Conservation (phyloP, 2,888 invertebrate genomes). For the Metopia argyrocephala region DNA sequence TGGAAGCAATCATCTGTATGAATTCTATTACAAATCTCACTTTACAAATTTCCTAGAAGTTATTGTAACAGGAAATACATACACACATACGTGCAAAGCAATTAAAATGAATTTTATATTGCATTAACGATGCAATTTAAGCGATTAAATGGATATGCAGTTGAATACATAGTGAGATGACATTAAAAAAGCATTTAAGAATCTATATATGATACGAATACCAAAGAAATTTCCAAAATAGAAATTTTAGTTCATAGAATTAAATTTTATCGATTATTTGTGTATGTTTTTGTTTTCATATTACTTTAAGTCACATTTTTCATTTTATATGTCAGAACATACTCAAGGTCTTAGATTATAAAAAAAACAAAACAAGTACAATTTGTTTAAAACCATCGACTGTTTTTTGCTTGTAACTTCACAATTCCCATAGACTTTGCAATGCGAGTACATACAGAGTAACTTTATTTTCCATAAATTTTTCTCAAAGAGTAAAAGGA, state of each 20-base stretch:
- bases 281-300: too few relatives aligned
- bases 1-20: too few relatives aligned
- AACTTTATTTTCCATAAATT: constrained; percentile 26
- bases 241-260: too few relatives aligned
- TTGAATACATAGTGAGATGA: too few relatives aligned
- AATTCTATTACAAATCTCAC: too few relatives aligned
- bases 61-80: background rate
- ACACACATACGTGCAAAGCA: background rate
- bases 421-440: background rate
- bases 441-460: background rate
- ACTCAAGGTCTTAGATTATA: background rate
- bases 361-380: background rate
- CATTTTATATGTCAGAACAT: background rate
- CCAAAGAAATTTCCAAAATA: too few relatives aligned
- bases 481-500: background rate
- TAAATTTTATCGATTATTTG: too few relatives aligned
- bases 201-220: too few relatives aligned
- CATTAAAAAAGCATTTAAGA: too few relatives aligned
- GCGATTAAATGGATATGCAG: too few relatives aligned
- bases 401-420: constrained; percentile 11
- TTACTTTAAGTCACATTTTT: too few relatives aligned
- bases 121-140: too few relatives aligned
- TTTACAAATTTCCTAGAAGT: background rate
- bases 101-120: background rate
- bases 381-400: background rate